Conservation (phyloP, 2,113 vertebrate genomes). For the Marmota flaviventris region DNA sequence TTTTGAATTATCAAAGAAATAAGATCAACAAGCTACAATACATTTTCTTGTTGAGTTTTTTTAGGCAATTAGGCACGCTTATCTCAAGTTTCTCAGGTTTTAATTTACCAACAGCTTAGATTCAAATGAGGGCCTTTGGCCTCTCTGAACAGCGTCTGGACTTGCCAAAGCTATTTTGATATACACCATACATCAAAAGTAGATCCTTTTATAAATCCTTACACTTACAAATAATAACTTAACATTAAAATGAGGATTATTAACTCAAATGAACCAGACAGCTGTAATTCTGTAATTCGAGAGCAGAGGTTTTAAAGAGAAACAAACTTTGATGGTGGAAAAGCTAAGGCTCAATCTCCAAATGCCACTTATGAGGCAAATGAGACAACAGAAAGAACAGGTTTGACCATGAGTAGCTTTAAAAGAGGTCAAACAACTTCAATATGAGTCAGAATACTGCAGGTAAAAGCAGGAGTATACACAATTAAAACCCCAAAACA, state of each 20-base stretch:
- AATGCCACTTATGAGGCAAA: slow-evolving; percentile 28
- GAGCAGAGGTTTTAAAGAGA: slow-evolving; percentile 73
- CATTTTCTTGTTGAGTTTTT: slow-evolving; percentile 85
- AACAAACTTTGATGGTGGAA: slow-evolving; percentile 40
- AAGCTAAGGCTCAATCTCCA: slow-evolving; percentile 20
- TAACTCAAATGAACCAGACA: slow-evolving; percentile 80
- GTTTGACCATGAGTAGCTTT: not conserved
- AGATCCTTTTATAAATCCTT: slow-evolving; percentile 83
- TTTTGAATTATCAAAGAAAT: slow-evolving; percentile 90
- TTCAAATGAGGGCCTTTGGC: slow-evolving; percentile 85
- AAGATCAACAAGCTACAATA: slow-evolving; percentile 89
- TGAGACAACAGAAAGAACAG: not conserved
- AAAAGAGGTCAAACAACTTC: slow-evolving; percentile 36
- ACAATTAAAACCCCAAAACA: not conserved
- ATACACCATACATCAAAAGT: slow-evolving; percentile 82
- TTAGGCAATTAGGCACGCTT: slow-evolving; percentile 88
- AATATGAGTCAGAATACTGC: not conserved
- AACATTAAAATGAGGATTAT: slow-evolving; percentile 85
- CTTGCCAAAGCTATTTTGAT: slow-evolving; percentile 83
- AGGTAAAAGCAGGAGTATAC: slow-evolving; percentile 52
- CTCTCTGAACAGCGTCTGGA: slow-evolving; percentile 73
- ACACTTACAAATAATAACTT: slow-evolving; percentile 86
- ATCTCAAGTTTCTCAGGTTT: slow-evolving; percentile 87
- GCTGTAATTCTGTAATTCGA: slow-evolving; percentile 83
- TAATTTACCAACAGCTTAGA: slow-evolving; percentile 87